Evolutionary conservation across 1,140 invertebrate genomes (phyloP), one percentile per base, ranked within the genome.

Genomic region (Sarcophaga peregrina): DNA sequence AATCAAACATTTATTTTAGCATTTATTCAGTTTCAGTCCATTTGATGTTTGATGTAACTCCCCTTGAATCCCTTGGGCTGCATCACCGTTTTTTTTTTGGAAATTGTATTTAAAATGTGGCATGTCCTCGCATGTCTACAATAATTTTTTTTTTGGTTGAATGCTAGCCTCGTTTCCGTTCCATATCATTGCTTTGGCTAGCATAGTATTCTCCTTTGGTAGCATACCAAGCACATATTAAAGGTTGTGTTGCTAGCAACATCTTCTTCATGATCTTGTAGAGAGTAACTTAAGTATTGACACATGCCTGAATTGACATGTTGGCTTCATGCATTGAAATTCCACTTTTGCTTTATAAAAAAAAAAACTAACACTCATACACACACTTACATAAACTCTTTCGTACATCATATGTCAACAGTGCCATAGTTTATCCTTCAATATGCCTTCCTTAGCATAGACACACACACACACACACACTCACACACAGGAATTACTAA

Each of bases 1-100:
- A 78, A 78, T 78, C 75, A 78, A 78, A 78, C 75, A 78, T 78
- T 50, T 78, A 78, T 78, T 78, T 78, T 68, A 68, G 47, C 75
- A 78, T 78, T 78, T 78, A 78, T 78, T 78, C 48, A 20, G 75
- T 10, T 78, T 78, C 48, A 78, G 47, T 52, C 47, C 75, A 78
- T 78, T 68, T 50, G 46, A 17, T 68, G 50, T 50, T 37, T 52
- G 74, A 8, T 52, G 48, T 37, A 15, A n/a, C 25, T 37, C 45
- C 74, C 74, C 74, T 76, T 52, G 9, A 3, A 2, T 68, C 6
- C 17, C 62, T 68, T 58, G 20, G 20, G 10, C 25, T 37, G 25
- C 4, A 37, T 37, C 25, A 37, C 25, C 25, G 25, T 37, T 37
- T 37, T 37, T 37, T 37, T 37, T 37, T 37, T 37, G 25, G 25